These are phyloP conservation scores for Karalla daura DNA, from an alignment of 2,797 vertebrate genomes.

Conservation along the genomic window DNA sequence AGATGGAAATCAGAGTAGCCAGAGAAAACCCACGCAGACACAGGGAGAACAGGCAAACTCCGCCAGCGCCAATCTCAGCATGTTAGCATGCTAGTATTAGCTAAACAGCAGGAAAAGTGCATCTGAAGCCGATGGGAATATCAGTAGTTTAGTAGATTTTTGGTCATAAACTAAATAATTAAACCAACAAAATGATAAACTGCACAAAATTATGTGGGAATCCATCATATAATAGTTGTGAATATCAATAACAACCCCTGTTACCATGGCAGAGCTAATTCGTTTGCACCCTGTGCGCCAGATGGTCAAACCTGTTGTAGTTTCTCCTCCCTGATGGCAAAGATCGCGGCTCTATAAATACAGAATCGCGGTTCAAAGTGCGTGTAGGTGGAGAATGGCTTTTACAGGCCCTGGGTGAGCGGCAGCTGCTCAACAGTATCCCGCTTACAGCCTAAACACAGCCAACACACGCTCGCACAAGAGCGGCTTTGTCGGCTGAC, in stretches of 20 bases:
- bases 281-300: background rate
- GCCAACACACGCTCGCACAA: conserved; percentile 53
- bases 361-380: conserved; percentile 27
- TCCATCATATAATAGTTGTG: background rate
- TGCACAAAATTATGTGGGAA: background rate
- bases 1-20: too few relatives aligned
- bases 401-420: conserved; percentile 47
- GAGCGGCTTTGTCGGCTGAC: conserved; percentile 45
- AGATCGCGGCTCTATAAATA: background rate
- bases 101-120: background rate
- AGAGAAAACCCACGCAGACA: too few relatives aligned
- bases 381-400: conserved; percentile 37
- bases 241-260: too few relatives aligned
- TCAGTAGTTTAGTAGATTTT: background rate
- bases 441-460: conserved; percentile 72
- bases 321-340: background rate
- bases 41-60: too few relatives aligned
- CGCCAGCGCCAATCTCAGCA: too few relatives aligned
- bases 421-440: conserved; percentile 70
- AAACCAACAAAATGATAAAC: too few relatives aligned
- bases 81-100: background rate
- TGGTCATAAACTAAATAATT: background rate
- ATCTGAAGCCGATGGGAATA: background rate
- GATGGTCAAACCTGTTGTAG: background rate
- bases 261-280: too few relatives aligned